Percentiles rank a stretch among this genome's conserved stretches.
phyloP scores from a whole-genome alignment of 2,113 vertebrate species.

The Chunga burmeisteri region DNA sequence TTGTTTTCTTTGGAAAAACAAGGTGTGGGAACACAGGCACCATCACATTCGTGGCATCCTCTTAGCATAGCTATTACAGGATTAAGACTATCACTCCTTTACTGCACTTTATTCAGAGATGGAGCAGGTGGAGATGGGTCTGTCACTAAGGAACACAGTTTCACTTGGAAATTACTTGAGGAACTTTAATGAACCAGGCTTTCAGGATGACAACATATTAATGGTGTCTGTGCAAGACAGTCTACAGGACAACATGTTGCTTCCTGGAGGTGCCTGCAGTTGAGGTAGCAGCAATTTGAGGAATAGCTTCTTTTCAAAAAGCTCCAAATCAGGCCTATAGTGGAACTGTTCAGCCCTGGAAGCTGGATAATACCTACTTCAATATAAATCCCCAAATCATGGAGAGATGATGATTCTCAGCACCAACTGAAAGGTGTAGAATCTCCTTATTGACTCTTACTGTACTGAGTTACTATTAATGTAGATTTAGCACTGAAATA shows the following conservation, averaged over 20 bases:
- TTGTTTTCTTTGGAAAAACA: neutral
- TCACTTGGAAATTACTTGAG: neutral
- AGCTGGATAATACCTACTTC: neutral
- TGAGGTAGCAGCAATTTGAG: neutral
- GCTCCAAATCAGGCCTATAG: neutral
- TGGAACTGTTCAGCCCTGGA: neutral
- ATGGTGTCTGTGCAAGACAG: neutral
- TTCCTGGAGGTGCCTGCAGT: neutral
- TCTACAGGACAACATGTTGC: neutral
- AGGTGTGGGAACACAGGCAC: neutral
- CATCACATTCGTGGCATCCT: neutral
- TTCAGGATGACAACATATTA: neutral
- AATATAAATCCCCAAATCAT: neutral
- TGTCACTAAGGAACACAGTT: neutral
- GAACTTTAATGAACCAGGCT: neutral
- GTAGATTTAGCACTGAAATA: neutral
- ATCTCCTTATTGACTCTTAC: neutral
- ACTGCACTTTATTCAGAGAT: neutral
- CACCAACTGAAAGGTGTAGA: neutral
- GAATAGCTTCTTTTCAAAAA: neutral
- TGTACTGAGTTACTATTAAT: neutral
- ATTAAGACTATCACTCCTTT: neutral
- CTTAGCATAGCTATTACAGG: neutral
- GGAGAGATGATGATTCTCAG: neutral
- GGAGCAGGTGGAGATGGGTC: neutral